Evolutionary conservation across 2,797 vertebrate species (phyloP), one percentile per base, ranked within the genome.

Genomic region (Ceryle rudis): DNA sequence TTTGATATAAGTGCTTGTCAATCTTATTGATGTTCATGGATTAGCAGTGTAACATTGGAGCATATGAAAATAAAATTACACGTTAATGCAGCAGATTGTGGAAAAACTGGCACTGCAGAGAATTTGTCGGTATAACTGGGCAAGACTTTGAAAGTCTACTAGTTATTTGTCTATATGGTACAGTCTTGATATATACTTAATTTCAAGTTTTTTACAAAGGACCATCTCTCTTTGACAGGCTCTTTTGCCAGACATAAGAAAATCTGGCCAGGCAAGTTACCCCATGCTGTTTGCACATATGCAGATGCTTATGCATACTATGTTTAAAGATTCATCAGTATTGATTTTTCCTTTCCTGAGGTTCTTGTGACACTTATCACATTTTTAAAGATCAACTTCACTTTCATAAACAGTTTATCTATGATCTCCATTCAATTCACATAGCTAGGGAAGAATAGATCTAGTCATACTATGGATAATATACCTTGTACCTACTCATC

Each of bases 241-340:
- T 58, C 14, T 81, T 72, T 57, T 47, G 19, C 41, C 33, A 71
- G 41, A 26, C 28, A 13, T 6, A 9, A 8, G 64, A 66, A 66
- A 72, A 57, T 52, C 19, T 69, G 73, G n/a, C 44, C 35, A 11
- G 54, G 14, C 16, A 17, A 58, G 44, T 82, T 82, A n/a, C 6
- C 29, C 28, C 19, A 5, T 0, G 1, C 52, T 52, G 21, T 72
- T 77, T 31, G 46, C 42, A 54, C 9, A 1, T 35, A 21, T 37
- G 10, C 26, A 51, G 29, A 55, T 22, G 22, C 23, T 69, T 67
- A 12, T 4, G 28, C 0, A 1, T 60, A 1, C 29, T 47, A 0
- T 46, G 18, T 90, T 87, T 86, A 78, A 88, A 83, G 69, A 73
- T 73, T 46, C 33, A 69, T 86, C 31, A 21, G 37, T 60, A 78